phyloP scores from a whole-genome alignment of 2,113 vertebrate species.

The Picathartes gymnocephalus region DNA sequence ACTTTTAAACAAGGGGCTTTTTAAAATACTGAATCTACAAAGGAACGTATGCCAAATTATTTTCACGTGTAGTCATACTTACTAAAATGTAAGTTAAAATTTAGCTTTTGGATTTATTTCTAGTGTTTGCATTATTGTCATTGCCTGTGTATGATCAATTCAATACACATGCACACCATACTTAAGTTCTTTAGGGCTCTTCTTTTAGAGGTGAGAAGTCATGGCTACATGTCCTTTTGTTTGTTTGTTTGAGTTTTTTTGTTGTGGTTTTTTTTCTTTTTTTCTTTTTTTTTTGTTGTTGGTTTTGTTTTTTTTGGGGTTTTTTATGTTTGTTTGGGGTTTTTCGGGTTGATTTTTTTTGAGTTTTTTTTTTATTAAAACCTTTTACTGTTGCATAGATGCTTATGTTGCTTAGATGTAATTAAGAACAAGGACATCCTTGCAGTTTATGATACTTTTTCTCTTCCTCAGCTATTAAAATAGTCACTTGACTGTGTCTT shows the following conservation, averaged over 20 bases:
- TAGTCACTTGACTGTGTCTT: background rate
- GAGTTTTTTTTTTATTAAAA: background rate
- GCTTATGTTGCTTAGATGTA: background rate
- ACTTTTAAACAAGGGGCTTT: background rate
- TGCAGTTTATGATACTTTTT: background rate
- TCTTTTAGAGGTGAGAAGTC: background rate
- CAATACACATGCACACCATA: background rate
- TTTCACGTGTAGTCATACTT: background rate
- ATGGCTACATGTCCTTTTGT: background rate
- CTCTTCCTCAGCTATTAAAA: background rate
- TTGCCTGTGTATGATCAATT: background rate
- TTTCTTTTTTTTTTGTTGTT: background rate
- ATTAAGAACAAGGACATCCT: background rate
- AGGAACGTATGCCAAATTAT: background rate
- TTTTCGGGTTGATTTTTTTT: no score
- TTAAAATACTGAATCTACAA: background rate
- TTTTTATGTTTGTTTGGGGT: no score
- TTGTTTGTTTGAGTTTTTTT: background rate
- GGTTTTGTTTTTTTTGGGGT: background rate
- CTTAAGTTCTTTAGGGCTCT: background rate
- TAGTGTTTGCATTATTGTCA: background rate
- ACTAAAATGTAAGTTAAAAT: background rate
- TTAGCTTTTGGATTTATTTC: background rate
- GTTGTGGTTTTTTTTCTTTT: background rate
- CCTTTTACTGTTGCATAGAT: background rate